A percentile compares a stretch with the other conserved stretches of the same genome.
phyloP scores from a whole-genome alignment of 2,888 invertebrate genomes.

The Stenolophus ochropezus region DNA sequence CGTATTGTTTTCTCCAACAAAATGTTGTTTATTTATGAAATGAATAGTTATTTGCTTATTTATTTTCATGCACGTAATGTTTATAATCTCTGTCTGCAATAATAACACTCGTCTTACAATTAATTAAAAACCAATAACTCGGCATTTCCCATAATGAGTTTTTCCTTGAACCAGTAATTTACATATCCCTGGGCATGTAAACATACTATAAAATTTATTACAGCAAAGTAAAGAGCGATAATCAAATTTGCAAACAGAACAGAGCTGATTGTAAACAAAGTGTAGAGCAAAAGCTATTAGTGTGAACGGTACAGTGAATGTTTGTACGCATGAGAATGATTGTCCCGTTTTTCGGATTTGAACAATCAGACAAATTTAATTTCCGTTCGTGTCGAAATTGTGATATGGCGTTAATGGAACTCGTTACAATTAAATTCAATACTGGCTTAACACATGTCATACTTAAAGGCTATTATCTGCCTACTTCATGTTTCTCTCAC shows the following conservation, averaged over 20 bases:
- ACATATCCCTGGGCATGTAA: constrained; percentile 6
- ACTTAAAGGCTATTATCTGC: constrained; percentile 23
- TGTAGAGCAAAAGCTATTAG: neutral
- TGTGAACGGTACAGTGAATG: neutral
- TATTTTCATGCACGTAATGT: too few species aligned
- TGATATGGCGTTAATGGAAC: constrained; percentile 31
- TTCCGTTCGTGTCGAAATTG: constrained; percentile 35
- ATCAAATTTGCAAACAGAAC: neutral
- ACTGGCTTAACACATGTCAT: constrained; percentile 28
- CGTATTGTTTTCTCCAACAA: too few species aligned
- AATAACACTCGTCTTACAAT: neutral
- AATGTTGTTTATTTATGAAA: too few species aligned
- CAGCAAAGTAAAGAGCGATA: neutral
- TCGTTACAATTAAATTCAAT: constrained; percentile 43
- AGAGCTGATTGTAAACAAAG: neutral
- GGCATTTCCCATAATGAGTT: constrained; percentile 12
- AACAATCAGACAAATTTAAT: constrained; percentile 43
- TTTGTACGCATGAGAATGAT: neutral
- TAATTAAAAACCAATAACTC: constrained; percentile 5
- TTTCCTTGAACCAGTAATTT: constrained; percentile 25
- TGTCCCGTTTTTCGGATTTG: constrained; percentile 37
- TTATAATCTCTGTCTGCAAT: neutral
- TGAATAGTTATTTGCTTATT: too few species aligned
- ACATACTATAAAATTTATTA: neutral
- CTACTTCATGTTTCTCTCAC: constrained; percentile 21